Conservation (phyloP, 2,797 vertebrate species). For the Steatocranus sp. region DNA sequence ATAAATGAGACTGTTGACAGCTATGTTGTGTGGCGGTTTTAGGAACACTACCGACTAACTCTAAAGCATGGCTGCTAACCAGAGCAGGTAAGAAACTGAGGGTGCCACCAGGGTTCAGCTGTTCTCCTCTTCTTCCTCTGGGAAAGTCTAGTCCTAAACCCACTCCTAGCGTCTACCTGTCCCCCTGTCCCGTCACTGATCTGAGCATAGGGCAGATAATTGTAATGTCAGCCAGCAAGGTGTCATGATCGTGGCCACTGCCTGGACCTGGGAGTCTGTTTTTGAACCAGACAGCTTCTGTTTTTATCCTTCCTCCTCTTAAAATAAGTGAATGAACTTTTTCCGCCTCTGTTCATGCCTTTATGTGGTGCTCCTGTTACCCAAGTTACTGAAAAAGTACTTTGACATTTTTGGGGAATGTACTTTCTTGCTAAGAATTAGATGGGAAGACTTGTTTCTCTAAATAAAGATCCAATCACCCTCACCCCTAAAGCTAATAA, state of each 20-base stretch:
- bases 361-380: conserved; percentile 21
- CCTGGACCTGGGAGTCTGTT: conserved; percentile 37
- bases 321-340: background rate
- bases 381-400: background rate
- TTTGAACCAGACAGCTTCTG: conserved; percentile 5
- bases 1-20: conserved; percentile 56
- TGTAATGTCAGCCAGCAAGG: background rate
- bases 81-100: conserved; percentile 69
- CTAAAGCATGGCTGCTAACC: conserved; percentile 60
- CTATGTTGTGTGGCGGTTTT: conserved; percentile 70
- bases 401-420: background rate
- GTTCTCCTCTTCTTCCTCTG: background rate
- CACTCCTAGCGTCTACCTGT: conserved; percentile 4
- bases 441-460: background rate
- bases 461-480: background rate
- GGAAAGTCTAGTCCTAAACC: conserved; percentile 20
- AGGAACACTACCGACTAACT: conserved; percentile 70
- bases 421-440: background rate
- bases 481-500: background rate
- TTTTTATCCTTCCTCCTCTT: conserved; percentile 7
- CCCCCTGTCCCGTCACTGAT: background rate
- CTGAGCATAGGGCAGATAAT: background rate
- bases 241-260: background rate
- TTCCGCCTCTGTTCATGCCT: background rate
- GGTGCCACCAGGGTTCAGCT: conserved; percentile 12